Base-by-base conservation (phyloP, 2,888 invertebrate genomes). In the Limnephilus rhombicus region DNA sequence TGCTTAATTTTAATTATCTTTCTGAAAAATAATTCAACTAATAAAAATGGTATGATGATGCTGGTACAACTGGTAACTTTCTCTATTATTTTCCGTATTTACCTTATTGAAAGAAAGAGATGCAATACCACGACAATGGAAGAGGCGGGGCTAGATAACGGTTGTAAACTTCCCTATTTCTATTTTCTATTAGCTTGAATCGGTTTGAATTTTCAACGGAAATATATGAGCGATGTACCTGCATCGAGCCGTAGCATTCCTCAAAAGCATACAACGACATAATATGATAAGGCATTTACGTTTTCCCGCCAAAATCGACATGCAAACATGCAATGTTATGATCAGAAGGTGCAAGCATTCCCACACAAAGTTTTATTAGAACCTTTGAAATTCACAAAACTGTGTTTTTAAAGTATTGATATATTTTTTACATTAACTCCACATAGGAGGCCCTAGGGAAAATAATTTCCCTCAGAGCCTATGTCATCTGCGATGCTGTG, bases 121-220 rank as follows among this genome's bases (percentile, higher is more conserved):
- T 86, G 80, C 68, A 91, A 68, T 41, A 86, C 13, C n/a, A 88
- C 29, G 31, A 80, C 89, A 89, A 85, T 85, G 31, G 37, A 86
- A 86, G 49, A 80, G 91, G 91, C 91, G 91, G 91, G 80, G 91
- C 86, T 91, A 91, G 91, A 87, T 34, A 87, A 91, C 91, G 91
- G 91, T 91, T 91, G 53, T 80, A 68, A 85, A 91, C 86, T 49
- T 86, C 80, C 91, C 91, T 91, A 80, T 87, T 89, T 53, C 83
- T 85, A 49, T 83, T 68, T 68, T 68, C n/a, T 68, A 7, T 24
- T 24, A 24, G 68, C 68, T 68, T 68, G 85, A 68, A 31, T 85
- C 34, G 85, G 24, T 90, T 90, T 90, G 90, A 91, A 91, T 24
- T 68, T 82, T 85, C 68, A 91, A 91, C 91, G 91, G 91, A 91